Evolutionary conservation across 2,113 vertebrate species (phyloP), one percentile per base, ranked within the genome.

Genomic region (Percina caprodes): DNA sequence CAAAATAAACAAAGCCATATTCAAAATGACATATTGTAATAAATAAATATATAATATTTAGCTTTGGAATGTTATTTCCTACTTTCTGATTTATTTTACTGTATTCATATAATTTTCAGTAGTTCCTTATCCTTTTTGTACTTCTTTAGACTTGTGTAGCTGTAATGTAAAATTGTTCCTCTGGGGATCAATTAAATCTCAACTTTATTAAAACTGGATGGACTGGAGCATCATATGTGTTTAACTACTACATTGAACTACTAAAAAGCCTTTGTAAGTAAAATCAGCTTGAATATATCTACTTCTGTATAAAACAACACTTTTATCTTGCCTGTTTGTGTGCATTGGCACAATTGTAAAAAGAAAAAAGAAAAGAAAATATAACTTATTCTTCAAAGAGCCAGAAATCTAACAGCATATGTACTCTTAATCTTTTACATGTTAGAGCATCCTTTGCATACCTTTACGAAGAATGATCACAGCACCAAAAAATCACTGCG

Each of bases 401-500:
- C 42, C 23, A 78, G n/a, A 59, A 74, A 73, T 61, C 23, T 13
- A 30, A 60, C 2, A 80, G 59, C 26, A 72, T 45, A 18, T 15
- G 48, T 24, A 30, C 26, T 48, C 68, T 46, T n/a, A 13, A 30
- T 76, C 69, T 74, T 59, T 39, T 16, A 63, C 35, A 76, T 54
- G 54, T 60, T 74, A 4, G 42, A 71, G 56, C 14, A 52, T 33
- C 65, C 51, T 58, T 80, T 76, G 49, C 77, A 77, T 82, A 74
- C 77, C 74, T 79, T 66, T 79, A 80, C 74, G 83, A 51, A 79
- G 80, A 90, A 88, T 67, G 42, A 80, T 67, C 69, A 69, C 60
- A 66, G 81, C 81, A 52, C 60, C 79, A 68, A 90, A 91, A 90
- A 91, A 93, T 92, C 90, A 91, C 82, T 45, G 70, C 58, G 52